phyloP scores from a whole-genome alignment of 1,140 invertebrate species.

The Holcopasites calliopsidis region DNA sequence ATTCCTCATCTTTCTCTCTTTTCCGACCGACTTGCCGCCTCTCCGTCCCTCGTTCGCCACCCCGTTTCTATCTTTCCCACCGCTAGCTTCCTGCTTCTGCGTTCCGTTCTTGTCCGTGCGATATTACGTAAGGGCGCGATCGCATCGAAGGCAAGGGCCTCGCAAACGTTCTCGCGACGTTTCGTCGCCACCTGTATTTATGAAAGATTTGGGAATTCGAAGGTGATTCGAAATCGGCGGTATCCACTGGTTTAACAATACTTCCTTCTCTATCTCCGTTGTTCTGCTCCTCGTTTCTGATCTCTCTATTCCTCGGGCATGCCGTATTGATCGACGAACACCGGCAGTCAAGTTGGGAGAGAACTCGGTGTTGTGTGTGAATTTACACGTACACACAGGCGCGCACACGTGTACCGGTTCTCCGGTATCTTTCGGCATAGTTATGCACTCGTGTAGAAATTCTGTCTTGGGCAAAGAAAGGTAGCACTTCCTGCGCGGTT shows the following conservation, averaged over 20 bases:
- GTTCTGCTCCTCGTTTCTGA: conserved; percentile 31
- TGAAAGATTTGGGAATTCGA: no score
- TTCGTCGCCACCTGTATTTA: neutral
- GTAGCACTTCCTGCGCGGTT: neutral
- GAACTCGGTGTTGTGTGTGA: conserved; percentile 24
- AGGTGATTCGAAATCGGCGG: conserved; percentile 13
- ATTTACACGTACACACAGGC: neutral
- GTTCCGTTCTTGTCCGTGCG: neutral
- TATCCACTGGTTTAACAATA: conserved; percentile 55
- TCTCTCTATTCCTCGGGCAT: conserved; percentile 54
- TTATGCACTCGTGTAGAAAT: neutral
- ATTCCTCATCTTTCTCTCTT: conserved; percentile 23
- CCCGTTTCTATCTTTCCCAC: conserved; percentile 6
- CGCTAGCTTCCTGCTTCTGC: neutral
- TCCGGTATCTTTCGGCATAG: conserved; percentile 28
- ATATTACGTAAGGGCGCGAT: conserved; percentile 7
- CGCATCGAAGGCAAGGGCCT: neutral
- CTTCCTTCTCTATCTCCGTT: conserved; percentile 12
- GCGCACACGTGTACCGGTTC: conserved; percentile 20
- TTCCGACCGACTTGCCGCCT: neutral
- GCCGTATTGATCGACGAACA: conserved; percentile 61
- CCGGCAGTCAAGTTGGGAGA: conserved; percentile 28
- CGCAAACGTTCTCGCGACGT: neutral
- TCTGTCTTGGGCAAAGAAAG: neutral
- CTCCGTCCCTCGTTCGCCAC: conserved; percentile 3